Evolutionary conservation across 2,888 invertebrate species (phyloP), one percentile per base, ranked within the genome.

Genomic region (Euzetes globulus): DNA sequence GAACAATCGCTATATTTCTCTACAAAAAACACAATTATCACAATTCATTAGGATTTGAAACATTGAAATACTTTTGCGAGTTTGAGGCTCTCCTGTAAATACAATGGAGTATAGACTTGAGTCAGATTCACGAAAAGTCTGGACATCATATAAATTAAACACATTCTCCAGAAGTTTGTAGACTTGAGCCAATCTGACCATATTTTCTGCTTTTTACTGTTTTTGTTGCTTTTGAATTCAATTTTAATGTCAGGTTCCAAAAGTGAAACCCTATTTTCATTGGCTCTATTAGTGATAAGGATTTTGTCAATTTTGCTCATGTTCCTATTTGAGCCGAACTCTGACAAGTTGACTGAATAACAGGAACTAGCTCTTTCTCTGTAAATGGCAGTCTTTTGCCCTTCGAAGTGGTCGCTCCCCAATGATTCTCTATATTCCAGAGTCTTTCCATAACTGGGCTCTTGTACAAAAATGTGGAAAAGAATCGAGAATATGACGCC

Each of bases 51-150:
- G 6, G 58, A 19, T 25, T 71, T 33, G 2, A 7, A 72, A 73
- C 11, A 25, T 25, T 60, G 72, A 88, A 86, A 13, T 80, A 91
- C 88, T 45, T 89, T 88, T 27, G 82, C 80, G 33, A 84, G 79
- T 19, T 82, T 79, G 19, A 86, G 81, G 15, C 85, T 83, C 78
- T 86, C 85, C 79, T 91, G 90, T 75, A 94, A 85, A 82, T 92
- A 95, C 79, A 94, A 85, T 0, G 94, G 93, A 79, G 94, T 88
- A 82, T 94, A 95, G 1, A 94, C 90, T 79, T 94, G 88, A 76
- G 91, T 90, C 60, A 94, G 84, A 76, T 93, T 94, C 81, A 92
- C 90, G 83, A 91, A 92, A 37, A 95, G 84, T 77, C 94, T 87
- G 17, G 92, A 90, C 71, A 90, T 88, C 82, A 94, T 93, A 82